A percentile compares a stretch with the other conserved stretches of the same genome.
These are phyloP conservation scores for Slavum lentiscoides DNA, from an alignment of 2,888 invertebrate species.

Conservation along the genomic window DNA sequence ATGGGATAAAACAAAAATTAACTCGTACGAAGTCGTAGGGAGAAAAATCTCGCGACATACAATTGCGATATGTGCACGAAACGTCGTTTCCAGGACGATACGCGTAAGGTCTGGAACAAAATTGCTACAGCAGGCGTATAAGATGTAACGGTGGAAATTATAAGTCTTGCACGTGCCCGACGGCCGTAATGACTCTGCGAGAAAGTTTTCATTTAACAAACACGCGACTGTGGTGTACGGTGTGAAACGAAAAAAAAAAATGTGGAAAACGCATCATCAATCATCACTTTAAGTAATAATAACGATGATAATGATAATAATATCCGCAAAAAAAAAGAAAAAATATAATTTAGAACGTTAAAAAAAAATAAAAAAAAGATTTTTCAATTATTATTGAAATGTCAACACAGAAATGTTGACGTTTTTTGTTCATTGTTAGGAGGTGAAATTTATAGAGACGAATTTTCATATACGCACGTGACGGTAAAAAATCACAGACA, in stretches of 20 bases:
- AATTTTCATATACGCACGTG: background rate
- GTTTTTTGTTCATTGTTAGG: background rate
- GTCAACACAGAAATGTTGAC: background rate
- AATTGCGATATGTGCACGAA: too few relatives aligned
- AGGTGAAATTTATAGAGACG: background rate
- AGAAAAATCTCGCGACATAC: too few relatives aligned
- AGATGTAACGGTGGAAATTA: background rate
- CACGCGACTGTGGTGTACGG: background rate
- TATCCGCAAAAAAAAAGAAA: background rate
- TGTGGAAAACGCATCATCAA: slow-evolving; percentile 20
- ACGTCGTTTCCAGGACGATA: background rate
- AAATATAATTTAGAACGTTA: slow-evolving; percentile 21
- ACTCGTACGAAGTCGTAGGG: too few relatives aligned
- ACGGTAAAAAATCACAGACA: background rate
- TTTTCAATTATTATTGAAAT: slow-evolving; percentile 14
- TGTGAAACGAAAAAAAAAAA: background rate
- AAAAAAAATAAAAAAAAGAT: slow-evolving; percentile 1
- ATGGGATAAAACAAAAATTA: too few relatives aligned
- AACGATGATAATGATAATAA: slow-evolving; percentile 2
- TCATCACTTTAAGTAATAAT: background rate
- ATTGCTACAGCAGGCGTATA: too few relatives aligned
- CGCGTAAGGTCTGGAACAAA: background rate
- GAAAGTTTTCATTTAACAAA: slow-evolving; percentile 35
- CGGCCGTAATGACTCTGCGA: slow-evolving; percentile 22
- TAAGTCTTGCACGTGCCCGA: slow-evolving; percentile 13